Conservation (phyloP, 2,113 vertebrate genomes). For the Xenus cinereus region DNA sequence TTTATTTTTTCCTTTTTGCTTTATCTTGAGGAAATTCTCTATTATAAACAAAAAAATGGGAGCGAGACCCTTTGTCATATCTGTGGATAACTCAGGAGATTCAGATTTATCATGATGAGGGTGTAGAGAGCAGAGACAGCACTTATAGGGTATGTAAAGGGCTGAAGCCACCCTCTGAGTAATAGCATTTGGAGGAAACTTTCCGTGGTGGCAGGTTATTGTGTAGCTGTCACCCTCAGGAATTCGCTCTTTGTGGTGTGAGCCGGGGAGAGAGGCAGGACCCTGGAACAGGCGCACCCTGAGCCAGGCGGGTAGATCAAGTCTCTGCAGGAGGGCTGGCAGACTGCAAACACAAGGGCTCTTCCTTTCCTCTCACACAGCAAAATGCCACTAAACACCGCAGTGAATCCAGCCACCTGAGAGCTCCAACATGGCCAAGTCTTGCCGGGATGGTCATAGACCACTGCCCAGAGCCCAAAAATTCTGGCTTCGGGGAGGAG, state of each 20-base stretch:
- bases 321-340: not conserved
- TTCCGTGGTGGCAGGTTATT: not conserved
- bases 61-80: not conserved
- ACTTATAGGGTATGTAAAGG: not conserved
- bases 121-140: not conserved
- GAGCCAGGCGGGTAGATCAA: not conserved
- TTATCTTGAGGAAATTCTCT: not conserved
- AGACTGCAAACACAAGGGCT: not conserved
- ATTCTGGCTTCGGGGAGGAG: not conserved
- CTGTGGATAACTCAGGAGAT: not conserved
- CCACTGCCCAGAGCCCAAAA: not conserved
- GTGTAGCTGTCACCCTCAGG: not conserved
- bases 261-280: not conserved
- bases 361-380: not conserved
- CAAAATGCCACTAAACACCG: fast-evolving
- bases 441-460: not conserved
- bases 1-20: not conserved
- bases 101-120: not conserved
- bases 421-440: not conserved
- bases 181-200: not conserved
- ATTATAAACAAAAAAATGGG: not conserved
- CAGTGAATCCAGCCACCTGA: not conserved
- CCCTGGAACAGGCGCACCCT: fast-evolving
- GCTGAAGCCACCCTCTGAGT: not conserved
- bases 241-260: not conserved